phyloP scores from a whole-genome alignment of 2,113 vertebrate species.

The Gila orcuttii region DNA sequence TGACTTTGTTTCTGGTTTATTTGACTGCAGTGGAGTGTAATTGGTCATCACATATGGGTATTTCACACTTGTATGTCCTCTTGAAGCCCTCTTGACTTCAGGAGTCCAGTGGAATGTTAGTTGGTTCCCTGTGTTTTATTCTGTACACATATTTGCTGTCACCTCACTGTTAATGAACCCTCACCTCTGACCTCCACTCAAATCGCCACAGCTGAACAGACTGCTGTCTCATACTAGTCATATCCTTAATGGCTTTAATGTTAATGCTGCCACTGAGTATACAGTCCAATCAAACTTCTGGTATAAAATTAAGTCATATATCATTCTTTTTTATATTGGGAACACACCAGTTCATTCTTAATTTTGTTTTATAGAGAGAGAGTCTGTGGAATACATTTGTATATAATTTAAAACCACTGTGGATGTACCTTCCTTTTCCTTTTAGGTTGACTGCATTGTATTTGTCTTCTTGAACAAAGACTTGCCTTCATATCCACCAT shows the following conservation, averaged over 20 bases:
- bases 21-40: neutral
- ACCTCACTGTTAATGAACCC: constrained; percentile 67
- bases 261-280: neutral
- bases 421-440: neutral
- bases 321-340: neutral
- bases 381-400: constrained; percentile 10
- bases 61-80: constrained; percentile 27
- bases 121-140: neutral
- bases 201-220: constrained; percentile 53
- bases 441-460: constrained; percentile 3
- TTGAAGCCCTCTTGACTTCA: neutral
- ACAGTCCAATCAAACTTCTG: neutral
- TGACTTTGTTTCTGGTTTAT: neutral
- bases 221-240: constrained; percentile 30
- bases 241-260: neutral
- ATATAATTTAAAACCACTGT: constrained; percentile 27
- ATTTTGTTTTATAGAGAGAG: constrained; percentile 14
- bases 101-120: constrained; percentile 49
- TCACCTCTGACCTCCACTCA: constrained; percentile 58
- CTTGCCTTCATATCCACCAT: constrained; percentile 7
- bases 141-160: constrained; percentile 49
- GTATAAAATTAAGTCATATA: neutral
- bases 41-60: neutral
- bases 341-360: neutral
- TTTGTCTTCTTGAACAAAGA: neutral